phyloP scores from a whole-genome alignment of 2,888 invertebrate genomes.

The Scelioninae gen. 1 region DNA sequence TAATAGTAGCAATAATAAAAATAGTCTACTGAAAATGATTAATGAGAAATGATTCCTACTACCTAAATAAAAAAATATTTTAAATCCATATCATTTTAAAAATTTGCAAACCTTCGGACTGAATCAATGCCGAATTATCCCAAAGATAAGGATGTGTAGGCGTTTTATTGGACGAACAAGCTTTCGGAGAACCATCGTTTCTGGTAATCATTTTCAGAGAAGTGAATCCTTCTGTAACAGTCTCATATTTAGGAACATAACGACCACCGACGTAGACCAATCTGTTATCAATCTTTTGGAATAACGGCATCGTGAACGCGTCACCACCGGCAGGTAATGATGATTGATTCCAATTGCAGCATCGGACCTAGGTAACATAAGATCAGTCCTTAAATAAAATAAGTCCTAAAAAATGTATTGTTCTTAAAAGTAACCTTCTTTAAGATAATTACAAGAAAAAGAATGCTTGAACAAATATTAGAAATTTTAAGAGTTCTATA shows the following conservation, averaged over 20 bases:
- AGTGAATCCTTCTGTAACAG: constrained; percentile 88
- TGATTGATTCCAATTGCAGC: constrained; percentile 91
- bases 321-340: constrained; percentile 90
- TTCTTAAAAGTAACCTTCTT: no score
- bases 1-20: no score
- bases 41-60: no score
- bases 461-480: no score
- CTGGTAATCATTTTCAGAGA: constrained; percentile 88
- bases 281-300: constrained; percentile 90
- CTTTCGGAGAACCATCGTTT: constrained; percentile 83
- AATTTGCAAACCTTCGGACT: constrained; percentile 77
- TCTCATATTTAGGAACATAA: constrained; percentile 90
- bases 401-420: no score
- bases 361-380: constrained; percentile 84
- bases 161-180: constrained; percentile 85
- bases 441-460: no score
- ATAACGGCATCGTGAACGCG: constrained; percentile 92
- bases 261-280: constrained; percentile 90
- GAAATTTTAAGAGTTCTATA: no score
- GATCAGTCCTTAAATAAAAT: no score
- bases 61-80: no score
- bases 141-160: constrained; percentile 87
- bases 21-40: no score
- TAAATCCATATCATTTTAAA: no score
- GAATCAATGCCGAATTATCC: constrained; percentile 84